Evolutionary conservation across 2,797 vertebrate species (phyloP).

Genomic region (Oreortyx pictus): DNA sequence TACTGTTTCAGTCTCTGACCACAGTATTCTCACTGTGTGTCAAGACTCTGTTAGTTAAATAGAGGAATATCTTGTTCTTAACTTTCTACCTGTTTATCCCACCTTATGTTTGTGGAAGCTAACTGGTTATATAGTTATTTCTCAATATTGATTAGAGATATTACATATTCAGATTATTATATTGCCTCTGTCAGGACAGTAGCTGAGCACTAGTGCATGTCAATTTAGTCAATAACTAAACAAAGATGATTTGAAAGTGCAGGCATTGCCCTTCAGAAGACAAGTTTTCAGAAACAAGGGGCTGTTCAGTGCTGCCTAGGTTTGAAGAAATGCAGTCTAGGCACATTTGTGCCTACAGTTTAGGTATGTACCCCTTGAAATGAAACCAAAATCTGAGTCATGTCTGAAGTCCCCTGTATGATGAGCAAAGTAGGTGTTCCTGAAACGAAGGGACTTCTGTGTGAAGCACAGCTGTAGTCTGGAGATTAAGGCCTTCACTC

Average conservation of each 20-base stretch:
- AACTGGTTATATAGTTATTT: not conserved
- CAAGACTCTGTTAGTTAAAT: not conserved
- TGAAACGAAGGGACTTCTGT: not conserved
- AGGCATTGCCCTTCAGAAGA: not conserved
- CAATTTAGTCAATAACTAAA: not conserved
- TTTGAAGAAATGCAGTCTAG: not conserved
- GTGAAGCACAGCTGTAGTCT: not conserved
- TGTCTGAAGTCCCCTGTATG: not conserved
- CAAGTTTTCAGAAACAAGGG: not conserved
- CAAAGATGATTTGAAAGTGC: not conserved
- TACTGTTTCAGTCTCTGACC: not conserved
- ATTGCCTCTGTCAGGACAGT: not conserved
- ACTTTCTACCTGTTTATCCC: not conserved
- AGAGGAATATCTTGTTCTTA: not conserved
- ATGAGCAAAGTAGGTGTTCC: not conserved
- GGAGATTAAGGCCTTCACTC: not conserved
- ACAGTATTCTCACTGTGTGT: not conserved
- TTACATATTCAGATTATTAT: not conserved
- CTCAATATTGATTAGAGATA: not conserved
- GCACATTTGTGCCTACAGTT: not conserved
- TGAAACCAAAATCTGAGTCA: not conserved
- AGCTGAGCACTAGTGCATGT: not conserved
- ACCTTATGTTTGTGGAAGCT: not conserved
- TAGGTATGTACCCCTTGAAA: not conserved
- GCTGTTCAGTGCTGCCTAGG: not conserved